A percentile compares a stretch with the other conserved stretches of the same genome.
Conservation (phyloP, 2,888 invertebrate genomes). For the Pyrrhosoma nymphula region DNA sequence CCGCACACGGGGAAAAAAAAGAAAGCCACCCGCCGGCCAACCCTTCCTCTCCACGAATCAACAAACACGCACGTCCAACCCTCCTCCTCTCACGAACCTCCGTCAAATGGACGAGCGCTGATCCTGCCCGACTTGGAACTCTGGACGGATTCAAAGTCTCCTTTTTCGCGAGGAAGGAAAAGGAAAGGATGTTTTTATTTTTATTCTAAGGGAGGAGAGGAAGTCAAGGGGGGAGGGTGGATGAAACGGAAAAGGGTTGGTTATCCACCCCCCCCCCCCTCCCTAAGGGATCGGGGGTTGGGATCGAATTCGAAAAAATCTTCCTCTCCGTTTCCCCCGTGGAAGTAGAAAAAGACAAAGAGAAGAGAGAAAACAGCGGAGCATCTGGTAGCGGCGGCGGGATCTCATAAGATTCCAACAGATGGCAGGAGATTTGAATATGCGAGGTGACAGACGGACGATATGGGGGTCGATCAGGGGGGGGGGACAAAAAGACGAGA, state of each 20-base stretch:
- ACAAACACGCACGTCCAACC: constrained; percentile 6
- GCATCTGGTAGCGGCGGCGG: constrained; percentile 58
- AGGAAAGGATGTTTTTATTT: not conserved
- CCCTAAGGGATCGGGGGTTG: not conserved
- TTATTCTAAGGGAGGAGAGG: not conserved
- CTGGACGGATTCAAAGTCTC: not conserved
- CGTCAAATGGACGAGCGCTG: constrained; percentile 34
- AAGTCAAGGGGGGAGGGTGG: not conserved
- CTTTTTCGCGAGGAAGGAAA: not conserved
- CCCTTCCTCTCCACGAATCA: not conserved
- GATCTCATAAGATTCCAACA: constrained; percentile 29
- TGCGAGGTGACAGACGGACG: constrained; percentile 11
- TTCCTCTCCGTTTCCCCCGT: not conserved
- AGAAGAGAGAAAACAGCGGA: not conserved
- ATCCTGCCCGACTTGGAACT: constrained; percentile 55
- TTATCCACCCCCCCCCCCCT: not conserved
- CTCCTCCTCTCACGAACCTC: not conserved
- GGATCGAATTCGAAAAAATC: not conserved
- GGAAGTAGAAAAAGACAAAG: not conserved
- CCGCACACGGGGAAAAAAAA: not conserved
- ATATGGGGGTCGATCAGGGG: not conserved
- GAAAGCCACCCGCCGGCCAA: not conserved
- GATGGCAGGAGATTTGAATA: constrained; percentile 49
- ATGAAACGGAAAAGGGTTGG: not conserved
- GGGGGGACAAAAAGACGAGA: not conserved